Evolutionary conservation across 2,888 invertebrate species (phyloP), one percentile per base, ranked within the genome.

Genomic region (Saturnia japonica): DNA sequence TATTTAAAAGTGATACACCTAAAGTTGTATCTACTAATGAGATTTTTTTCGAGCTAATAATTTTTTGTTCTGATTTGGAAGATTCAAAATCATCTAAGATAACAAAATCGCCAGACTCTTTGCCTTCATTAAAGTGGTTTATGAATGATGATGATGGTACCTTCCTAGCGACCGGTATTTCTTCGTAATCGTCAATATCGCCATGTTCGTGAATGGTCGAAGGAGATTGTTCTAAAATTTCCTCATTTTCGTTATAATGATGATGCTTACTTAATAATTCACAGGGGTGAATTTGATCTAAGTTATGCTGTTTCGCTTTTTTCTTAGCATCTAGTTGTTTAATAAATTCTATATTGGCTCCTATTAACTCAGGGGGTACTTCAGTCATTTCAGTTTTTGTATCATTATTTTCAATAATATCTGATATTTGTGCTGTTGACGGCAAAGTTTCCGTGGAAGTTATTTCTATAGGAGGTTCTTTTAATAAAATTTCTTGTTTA

Each of bases 251-350:
- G n/a, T 82, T 82, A 9, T 74, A 71, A 68, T 78, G 76, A 75
- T 95, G 94, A 80, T 91, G 94, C 74, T 95, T 91, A 42, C 94
- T 86, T 54, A 93, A 92, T 75, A 94, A 89, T 73, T 94, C 90
- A 80, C 94, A 95, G n/a, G 95, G 94, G 74, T 88, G 85, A 70
- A 82, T 72, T 71, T 82, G 77, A 72, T 89, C 89, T 71, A 74
- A 71, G 74, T 79, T 81, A 72, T 86, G 80, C 71, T 85, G 87
- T 77, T 84, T 86, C n/a, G 81, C 78, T 77, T 88, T 90, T 78
- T 93, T 93, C 81, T 89, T 91, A 16, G 91, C 88, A 78, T 91
- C 86, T 16, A 93, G 83, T 81, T 94, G 93, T 75, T 91, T 91
- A 73, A 94, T 86, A 79, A 86, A 94, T 81, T 94, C 95, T 77